Percentiles rank a stretch among this genome's conserved stretches.
Conservation (phyloP, 2,888 invertebrate genomes). For the Agrochola litura region DNA sequence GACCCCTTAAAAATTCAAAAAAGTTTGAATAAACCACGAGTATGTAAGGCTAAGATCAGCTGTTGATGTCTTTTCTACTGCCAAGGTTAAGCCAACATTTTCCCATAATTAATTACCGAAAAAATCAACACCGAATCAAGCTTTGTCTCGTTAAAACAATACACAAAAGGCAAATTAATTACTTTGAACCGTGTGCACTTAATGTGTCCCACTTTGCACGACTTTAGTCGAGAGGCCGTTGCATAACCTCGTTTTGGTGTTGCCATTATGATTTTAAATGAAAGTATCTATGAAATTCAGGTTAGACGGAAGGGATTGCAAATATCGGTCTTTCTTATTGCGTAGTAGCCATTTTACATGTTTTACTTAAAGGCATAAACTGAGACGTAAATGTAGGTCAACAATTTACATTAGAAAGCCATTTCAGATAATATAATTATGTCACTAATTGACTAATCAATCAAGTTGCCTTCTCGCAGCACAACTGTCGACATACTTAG, state of each 20-base stretch:
- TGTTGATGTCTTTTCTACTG: background rate
- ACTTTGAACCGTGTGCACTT: constrained; percentile 47
- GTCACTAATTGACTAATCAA: background rate
- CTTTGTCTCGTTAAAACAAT: constrained; percentile 43
- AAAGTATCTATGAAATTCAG: constrained; percentile 35
- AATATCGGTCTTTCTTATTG: constrained; percentile 23
- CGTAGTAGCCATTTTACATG: background rate
- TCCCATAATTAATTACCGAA: constrained; percentile 10
- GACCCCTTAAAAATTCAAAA: too few species aligned
- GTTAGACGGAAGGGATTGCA: constrained; percentile 42
- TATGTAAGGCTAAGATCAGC: background rate
- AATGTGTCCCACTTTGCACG: constrained; percentile 32
- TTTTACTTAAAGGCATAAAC: background rate
- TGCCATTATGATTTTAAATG: constrained; percentile 11
- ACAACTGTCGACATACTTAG: background rate
- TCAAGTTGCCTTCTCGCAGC: background rate
- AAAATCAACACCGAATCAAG: constrained; percentile 4
- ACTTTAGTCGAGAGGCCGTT: constrained; percentile 34
- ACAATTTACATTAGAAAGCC: background rate
- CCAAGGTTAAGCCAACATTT: background rate
- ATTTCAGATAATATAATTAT: background rate
- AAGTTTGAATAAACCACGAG: too few species aligned
- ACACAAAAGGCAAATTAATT: constrained; percentile 50
- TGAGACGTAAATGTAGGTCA: background rate
- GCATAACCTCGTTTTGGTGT: constrained; percentile 40